A percentile compares a stretch with the other conserved stretches of the same genome.
Evolutionary conservation across 2,113 vertebrate species (phyloP).

Genomic region (Polypterus senegalus): DNA sequence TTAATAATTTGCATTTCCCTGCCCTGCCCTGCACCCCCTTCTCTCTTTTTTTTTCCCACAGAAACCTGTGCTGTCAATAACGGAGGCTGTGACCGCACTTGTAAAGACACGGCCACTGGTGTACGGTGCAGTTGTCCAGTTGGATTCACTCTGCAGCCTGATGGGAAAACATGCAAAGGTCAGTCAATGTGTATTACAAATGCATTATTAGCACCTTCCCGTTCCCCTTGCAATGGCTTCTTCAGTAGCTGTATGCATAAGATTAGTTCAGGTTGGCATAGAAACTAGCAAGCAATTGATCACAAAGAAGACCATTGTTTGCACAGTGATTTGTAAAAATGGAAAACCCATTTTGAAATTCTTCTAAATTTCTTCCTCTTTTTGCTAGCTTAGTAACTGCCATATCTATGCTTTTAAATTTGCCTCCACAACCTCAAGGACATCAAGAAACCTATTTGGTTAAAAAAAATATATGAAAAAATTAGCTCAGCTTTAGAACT

Average conservation of each 20-base stretch:
- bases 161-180: conserved; percentile 98
- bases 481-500: too few relatives aligned
- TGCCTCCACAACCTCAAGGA: too few relatives aligned
- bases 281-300: background rate
- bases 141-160: conserved; percentile 88
- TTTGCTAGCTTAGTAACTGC: too few relatives aligned
- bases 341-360: too few relatives aligned
- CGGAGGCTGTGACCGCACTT: conserved; percentile 88
- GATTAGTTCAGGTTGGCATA: conserved; percentile 4
- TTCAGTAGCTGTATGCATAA: background rate
- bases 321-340: too few relatives aligned
- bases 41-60: conserved; percentile 42
- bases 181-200: conserved; percentile 39
- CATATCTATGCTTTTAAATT: too few relatives aligned
- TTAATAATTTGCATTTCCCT: conserved; percentile 14
- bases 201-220: background rate
- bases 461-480: too few relatives aligned
- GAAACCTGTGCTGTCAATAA: conserved; percentile 97
- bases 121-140: conserved; percentile 94
- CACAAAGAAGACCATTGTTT: background rate
- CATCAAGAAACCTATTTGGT: too few relatives aligned
- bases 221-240: background rate
- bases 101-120: conserved; percentile 91
- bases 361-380: too few relatives aligned
- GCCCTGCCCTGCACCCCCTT: conserved; percentile 23